Conservation (phyloP, 2,888 invertebrate genomes). For the Cosmia trapezina region DNA sequence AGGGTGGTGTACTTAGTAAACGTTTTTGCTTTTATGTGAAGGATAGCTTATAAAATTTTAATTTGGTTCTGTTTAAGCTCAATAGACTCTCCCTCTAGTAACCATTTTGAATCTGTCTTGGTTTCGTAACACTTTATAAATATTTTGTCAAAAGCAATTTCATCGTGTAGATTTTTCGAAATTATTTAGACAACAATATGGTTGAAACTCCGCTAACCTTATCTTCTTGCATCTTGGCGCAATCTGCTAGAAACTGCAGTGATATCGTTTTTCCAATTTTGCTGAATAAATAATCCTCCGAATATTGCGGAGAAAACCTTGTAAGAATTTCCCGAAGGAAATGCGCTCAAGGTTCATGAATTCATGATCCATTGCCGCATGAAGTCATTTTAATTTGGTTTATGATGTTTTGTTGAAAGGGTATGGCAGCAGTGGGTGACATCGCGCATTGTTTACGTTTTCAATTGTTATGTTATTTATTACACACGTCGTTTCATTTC, state of each 20-base stretch:
- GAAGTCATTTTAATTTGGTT: constrained; percentile 39
- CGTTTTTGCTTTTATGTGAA: constrained; percentile 7
- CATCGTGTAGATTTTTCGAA: not conserved
- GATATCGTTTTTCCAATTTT: constrained; percentile 24
- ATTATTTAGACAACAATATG: constrained; percentile 10
- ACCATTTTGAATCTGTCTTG: not conserved
- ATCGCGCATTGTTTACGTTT: constrained; percentile 50
- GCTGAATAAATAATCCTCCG: constrained; percentile 34
- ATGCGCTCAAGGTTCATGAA: constrained; percentile 21
- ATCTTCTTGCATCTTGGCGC: constrained; percentile 14
- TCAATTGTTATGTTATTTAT: constrained; percentile 53
- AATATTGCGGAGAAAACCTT: constrained; percentile 19
- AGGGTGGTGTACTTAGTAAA: not conserved
- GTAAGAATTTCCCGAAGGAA: constrained; percentile 40
- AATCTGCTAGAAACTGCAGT: constrained; percentile 39
- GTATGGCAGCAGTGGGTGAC: constrained; percentile 42
- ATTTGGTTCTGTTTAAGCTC: not conserved
- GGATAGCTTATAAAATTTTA: not conserved
- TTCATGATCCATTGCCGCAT: constrained; percentile 33
- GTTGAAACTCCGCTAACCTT: constrained; percentile 18
- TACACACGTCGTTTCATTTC: constrained; percentile 35
- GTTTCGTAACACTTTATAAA: not conserved
- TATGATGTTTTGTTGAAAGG: constrained; percentile 30
- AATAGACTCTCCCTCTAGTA: not conserved
- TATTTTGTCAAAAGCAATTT: not conserved